Evolutionary conservation across 64 coral and sea anemone species (phyloP).

Genomic region (Actinia tenebrosa): DNA sequence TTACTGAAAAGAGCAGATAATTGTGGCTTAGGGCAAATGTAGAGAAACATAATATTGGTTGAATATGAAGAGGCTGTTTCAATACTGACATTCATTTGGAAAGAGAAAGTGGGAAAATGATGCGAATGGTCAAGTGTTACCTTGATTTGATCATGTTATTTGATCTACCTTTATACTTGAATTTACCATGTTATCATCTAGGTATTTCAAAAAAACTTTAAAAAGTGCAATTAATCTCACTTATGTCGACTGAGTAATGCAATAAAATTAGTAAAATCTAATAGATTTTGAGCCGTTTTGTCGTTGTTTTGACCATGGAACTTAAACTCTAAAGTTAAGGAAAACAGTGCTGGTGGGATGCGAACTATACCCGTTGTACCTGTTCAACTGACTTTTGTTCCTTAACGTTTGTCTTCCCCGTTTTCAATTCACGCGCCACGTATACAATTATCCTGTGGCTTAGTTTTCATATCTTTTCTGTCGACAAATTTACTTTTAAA

Average conservation of each 20-base stretch:
- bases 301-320: conserved; percentile 3
- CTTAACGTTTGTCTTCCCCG: conserved; percentile 14
- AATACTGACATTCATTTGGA: not conserved
- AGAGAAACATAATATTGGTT: not conserved
- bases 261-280: not conserved
- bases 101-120: not conserved
- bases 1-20: not conserved
- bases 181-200: not conserved
- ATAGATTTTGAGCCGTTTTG: not conserved
- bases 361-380: conserved; percentile 44
- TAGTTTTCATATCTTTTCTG: not conserved
- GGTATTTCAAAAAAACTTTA: not conserved
- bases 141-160: not conserved
- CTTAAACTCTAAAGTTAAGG: not conserved
- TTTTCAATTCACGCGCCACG: conserved; percentile 38
- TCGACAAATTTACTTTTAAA: conserved; percentile 11
- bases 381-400: conserved; percentile 42
- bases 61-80: not conserved
- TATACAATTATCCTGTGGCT: conserved; percentile 15
- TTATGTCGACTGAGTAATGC: not conserved
- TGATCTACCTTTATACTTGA: not conserved
- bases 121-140: not conserved
- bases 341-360: conserved; percentile 39
- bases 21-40: not conserved
- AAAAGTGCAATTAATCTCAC: not conserved